Percentiles rank a stretch among this genome's conserved stretches.
These are phyloP conservation scores for Hirtodrosophila alboralis DNA, from an alignment of 2,888 invertebrate genomes.

Conservation along the genomic window DNA sequence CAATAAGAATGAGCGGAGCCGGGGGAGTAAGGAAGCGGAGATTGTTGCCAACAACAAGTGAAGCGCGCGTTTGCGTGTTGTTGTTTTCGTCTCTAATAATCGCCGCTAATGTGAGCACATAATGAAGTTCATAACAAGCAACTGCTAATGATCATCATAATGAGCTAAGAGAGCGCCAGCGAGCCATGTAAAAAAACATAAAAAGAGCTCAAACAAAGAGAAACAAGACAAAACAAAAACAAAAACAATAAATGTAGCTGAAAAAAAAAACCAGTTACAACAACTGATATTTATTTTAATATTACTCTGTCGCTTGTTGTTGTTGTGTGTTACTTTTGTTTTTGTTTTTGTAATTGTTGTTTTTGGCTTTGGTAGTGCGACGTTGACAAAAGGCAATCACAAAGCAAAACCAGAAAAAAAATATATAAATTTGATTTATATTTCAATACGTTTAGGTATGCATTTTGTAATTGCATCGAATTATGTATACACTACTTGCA, in stretches of 20 bases:
- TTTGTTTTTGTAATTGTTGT: conserved; percentile 32
- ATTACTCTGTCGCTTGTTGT: conserved; percentile 29
- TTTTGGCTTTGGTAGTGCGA: conserved; percentile 53
- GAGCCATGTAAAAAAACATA: conserved; percentile 8
- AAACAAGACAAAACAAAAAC: conserved; percentile 22
- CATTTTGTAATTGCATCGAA: conserved; percentile 9
- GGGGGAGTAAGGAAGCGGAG: not conserved
- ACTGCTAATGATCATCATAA: conserved; percentile 16
- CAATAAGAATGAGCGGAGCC: conserved; percentile 32
- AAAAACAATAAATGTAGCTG: conserved; percentile 37
- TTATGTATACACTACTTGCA: conserved; percentile 7
- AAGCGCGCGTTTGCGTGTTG: conserved; percentile 43
- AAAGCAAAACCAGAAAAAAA: conserved; percentile 41
- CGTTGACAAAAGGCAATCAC: conserved; percentile 65
- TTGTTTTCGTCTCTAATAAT: conserved; percentile 56
- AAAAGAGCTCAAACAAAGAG: conserved; percentile 23
- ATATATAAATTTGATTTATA: conserved; percentile 23
- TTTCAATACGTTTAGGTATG: not conserved
- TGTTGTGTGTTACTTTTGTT: conserved; percentile 27
- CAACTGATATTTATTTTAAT: conserved; percentile 61
- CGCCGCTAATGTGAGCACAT: conserved; percentile 60
- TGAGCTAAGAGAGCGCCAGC: conserved; percentile 36
- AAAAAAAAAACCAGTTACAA: conserved; percentile 72
- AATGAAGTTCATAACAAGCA: conserved; percentile 44
- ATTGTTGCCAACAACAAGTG: conserved; percentile 46